Evolutionary conservation across 2,888 invertebrate species (phyloP).

Genomic region (Xestia rhomboidea): DNA sequence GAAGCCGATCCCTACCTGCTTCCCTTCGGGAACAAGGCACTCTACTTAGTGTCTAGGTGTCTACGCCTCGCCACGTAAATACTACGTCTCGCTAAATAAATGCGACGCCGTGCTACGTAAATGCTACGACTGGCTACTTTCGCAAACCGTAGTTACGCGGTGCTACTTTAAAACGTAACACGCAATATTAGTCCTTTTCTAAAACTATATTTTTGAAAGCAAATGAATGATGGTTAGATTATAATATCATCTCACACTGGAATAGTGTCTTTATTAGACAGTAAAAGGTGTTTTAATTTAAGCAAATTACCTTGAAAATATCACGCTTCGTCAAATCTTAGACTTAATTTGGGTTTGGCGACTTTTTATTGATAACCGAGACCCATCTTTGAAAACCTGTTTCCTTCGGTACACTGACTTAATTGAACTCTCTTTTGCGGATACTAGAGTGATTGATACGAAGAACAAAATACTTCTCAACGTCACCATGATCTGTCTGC

Average conservation of each 20-base stretch:
- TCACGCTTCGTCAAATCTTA: not conserved
- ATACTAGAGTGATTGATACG: not conserved
- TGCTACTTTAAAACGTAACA: not conserved
- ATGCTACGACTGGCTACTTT: not conserved
- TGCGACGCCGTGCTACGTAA: slow-evolving; percentile 12
- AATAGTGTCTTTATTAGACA: not conserved
- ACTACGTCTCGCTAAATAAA: not conserved
- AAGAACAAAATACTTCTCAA: not conserved
- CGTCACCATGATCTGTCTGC: too few species aligned
- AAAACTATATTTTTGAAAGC: not conserved
- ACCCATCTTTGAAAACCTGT: not conserved
- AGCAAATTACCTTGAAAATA: slow-evolving; percentile 25
- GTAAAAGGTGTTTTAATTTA: slow-evolving; percentile 8
- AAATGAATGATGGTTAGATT: not conserved
- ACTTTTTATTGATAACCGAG: not conserved
- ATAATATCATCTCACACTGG: not conserved
- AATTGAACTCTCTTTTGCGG: not conserved
- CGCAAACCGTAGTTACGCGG: not conserved
- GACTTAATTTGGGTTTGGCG: not conserved
- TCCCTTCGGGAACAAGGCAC: too few species aligned
- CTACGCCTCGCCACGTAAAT: not conserved
- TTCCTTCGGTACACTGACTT: not conserved
- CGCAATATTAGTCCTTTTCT: not conserved
- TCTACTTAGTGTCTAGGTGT: too few species aligned
- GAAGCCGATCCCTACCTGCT: too few species aligned